Percentiles rank a stretch among this genome's conserved stretches.
Evolutionary conservation across 2,113 vertebrate species (phyloP).

Genomic region (Onychorhynchus coronatus): DNA sequence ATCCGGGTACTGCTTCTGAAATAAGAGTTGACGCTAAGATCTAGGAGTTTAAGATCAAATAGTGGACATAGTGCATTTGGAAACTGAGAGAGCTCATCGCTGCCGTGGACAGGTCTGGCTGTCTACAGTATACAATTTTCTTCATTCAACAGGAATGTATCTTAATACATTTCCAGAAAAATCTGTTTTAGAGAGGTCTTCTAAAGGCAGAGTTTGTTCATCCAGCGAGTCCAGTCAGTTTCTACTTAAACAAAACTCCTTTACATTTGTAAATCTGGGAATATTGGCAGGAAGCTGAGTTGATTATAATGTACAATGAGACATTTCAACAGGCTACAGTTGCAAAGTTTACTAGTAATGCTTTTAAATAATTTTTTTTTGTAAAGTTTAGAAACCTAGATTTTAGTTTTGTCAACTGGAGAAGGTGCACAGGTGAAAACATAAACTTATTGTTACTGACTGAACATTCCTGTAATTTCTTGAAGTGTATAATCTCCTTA

Average conservation of each 20-base stretch:
- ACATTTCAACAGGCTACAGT: constrained; percentile 37
- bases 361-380: constrained; percentile 58
- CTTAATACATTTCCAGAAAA: constrained; percentile 62
- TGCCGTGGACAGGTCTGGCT: constrained; percentile 49
- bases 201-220: constrained; percentile 46
- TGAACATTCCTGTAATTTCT: constrained; percentile 41
- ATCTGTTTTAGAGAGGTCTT: constrained; percentile 30
- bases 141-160: constrained; percentile 64
- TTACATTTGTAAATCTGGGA: constrained; percentile 60
- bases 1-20: constrained; percentile 52
- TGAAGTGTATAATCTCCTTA: constrained; percentile 61
- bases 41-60: constrained; percentile 43
- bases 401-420: constrained; percentile 51
- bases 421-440: constrained; percentile 63
- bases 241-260: constrained; percentile 50
- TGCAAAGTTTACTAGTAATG: constrained; percentile 56
- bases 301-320: constrained; percentile 56
- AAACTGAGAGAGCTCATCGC: constrained; percentile 59
- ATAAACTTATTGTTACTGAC: constrained; percentile 65
- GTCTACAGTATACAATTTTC: constrained; percentile 54
- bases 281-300: constrained; percentile 47
- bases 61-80: constrained; percentile 62
- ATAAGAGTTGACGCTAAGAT: constrained; percentile 62
- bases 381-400: constrained; percentile 63
- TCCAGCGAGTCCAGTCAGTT: constrained; percentile 54